Percentiles rank a stretch among this genome's conserved stretches.
Evolutionary conservation across 2,797 vertebrate species (phyloP).

Genomic region (Notolepis coatsorum): DNA sequence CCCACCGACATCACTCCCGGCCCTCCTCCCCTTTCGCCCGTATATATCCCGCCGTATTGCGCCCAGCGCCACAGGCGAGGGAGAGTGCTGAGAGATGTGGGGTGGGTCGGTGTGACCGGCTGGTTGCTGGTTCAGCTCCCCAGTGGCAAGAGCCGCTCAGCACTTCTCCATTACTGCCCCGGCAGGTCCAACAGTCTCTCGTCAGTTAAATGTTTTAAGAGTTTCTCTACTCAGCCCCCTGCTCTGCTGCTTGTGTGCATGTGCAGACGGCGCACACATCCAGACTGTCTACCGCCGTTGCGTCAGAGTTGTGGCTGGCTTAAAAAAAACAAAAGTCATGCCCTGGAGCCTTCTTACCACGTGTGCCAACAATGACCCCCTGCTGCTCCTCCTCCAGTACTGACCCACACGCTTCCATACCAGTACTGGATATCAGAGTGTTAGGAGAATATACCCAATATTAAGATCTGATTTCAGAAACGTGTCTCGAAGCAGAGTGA

Average conservation of each 20-base stretch:
- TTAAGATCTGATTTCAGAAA: no score
- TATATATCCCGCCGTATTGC: slow-evolving; percentile 49
- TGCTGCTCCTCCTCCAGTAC: background rate
- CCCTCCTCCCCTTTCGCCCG: slow-evolving; percentile 31
- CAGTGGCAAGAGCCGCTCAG: background rate
- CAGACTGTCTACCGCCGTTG: slow-evolving; percentile 21
- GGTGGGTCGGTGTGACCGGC: slow-evolving; percentile 34
- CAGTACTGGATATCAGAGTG: no score
- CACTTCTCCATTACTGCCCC: background rate
- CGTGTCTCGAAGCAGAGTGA: no score
- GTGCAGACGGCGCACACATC: slow-evolving; percentile 13
- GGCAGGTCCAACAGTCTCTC: slow-evolving; percentile 11
- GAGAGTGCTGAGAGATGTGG: slow-evolving; percentile 55
- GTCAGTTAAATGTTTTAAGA: background rate
- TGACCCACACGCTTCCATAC: no score
- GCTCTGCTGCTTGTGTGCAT: slow-evolving; percentile 13
- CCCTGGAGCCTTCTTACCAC: slow-evolving; percentile 29
- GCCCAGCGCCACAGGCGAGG: slow-evolving; percentile 34
- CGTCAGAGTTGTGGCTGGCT: slow-evolving; percentile 9
- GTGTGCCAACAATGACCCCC: slow-evolving; percentile 32
- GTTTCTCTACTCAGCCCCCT: background rate
- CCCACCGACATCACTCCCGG: slow-evolving; percentile 45
- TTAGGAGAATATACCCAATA: no score
- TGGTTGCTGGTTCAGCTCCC: slow-evolving; percentile 26
- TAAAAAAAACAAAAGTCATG: no score